phyloP scores from a whole-genome alignment of 2,888 invertebrate genomes.

The Diloba caeruleocephala region DNA sequence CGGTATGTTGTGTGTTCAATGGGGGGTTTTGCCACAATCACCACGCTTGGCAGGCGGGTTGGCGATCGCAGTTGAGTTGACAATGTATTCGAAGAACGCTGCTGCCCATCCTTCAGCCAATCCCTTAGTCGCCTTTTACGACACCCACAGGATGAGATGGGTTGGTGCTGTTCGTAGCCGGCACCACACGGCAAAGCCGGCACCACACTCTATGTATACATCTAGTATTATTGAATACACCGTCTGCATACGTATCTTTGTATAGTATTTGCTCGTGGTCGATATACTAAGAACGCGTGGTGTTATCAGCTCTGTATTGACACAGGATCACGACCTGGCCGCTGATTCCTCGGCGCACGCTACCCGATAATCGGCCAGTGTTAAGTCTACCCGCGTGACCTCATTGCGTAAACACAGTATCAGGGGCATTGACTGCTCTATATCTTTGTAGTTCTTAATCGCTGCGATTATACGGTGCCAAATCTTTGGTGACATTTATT shows the following conservation, averaged over 20 bases:
- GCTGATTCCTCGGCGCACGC: constrained; percentile 20
- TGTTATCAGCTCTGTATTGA: constrained; percentile 21
- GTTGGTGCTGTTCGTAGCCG: no score
- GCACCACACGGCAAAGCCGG: no score
- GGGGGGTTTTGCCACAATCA: no score
- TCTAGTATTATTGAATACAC: no score
- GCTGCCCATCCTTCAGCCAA: no score
- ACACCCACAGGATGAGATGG: no score
- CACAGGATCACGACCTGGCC: constrained; percentile 23
- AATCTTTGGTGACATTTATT: constrained; percentile 1
- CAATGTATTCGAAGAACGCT: no score
- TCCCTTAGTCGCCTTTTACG: no score
- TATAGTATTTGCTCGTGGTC: neutral
- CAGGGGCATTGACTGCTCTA: constrained; percentile 33
- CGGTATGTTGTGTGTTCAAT: no score
- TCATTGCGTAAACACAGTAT: constrained; percentile 15
- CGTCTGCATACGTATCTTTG: neutral
- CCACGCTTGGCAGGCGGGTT: no score
- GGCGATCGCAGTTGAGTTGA: no score
- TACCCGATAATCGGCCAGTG: constrained; percentile 12
- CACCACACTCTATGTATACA: no score
- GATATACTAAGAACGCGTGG: neutral
- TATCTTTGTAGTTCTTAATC: constrained; percentile 12
- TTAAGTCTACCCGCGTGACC: constrained; percentile 15
- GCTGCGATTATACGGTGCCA: constrained; percentile 1